Evolutionary conservation across 1,140 invertebrate species (phyloP).

Genomic region (Drosophila oshimai): DNA sequence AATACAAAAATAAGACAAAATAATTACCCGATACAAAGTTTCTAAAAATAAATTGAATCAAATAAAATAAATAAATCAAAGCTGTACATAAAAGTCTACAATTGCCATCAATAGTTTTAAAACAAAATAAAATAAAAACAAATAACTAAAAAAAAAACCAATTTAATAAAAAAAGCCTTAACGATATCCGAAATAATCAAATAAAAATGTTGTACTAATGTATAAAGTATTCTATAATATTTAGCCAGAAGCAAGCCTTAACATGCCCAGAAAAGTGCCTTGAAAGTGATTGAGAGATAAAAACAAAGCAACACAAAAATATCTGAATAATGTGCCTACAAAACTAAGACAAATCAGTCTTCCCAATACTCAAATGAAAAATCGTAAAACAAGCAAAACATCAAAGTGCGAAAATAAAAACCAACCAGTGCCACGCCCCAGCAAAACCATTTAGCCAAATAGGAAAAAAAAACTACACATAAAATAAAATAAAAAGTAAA

Average conservation of each 20-base stretch:
- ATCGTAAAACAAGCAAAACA: slow-evolving; percentile 12
- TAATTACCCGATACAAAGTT: too few relatives aligned
- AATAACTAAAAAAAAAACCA: not conserved
- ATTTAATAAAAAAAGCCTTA: not conserved
- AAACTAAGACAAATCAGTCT: slow-evolving; percentile 31
- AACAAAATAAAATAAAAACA: not conserved
- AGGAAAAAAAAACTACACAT: slow-evolving; percentile 5
- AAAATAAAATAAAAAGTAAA: slow-evolving; percentile 36
- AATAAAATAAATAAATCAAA: too few relatives aligned
- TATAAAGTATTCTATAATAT: not conserved
- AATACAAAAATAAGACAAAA: too few relatives aligned
- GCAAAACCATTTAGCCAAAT: slow-evolving; percentile 25
- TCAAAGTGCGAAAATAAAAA: slow-evolving; percentile 17
- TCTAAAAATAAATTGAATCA: too few relatives aligned
- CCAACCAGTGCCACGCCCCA: slow-evolving; percentile 39
- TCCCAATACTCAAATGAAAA: slow-evolving; percentile 20
- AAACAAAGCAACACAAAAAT: not conserved
- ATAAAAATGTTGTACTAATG: not conserved
- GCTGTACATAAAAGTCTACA: too few relatives aligned
- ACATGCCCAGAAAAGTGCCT: slow-evolving; percentile 63
- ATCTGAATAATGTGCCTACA: slow-evolving; percentile 50
- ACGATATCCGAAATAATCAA: not conserved
- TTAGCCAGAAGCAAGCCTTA: slow-evolving; percentile 11
- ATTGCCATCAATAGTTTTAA: too few relatives aligned
- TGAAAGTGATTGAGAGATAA: slow-evolving; percentile 29